These are phyloP conservation scores for Onychostoma macrolepis DNA, from an alignment of 2,113 vertebrate species.

Conservation along the genomic window DNA sequence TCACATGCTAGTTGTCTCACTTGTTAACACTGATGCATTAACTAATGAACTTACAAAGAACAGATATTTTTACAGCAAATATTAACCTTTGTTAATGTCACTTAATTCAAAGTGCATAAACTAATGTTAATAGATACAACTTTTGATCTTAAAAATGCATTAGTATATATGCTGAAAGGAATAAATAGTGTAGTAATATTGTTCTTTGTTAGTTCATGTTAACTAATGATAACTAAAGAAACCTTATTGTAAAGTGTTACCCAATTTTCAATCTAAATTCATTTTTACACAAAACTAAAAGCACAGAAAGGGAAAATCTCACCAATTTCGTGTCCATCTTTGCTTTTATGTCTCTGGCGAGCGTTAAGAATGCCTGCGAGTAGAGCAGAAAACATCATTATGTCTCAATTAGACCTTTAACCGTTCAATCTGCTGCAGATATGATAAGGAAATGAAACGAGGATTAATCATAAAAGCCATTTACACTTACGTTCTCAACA, in stretches of 20 bases:
- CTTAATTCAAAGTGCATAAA: neutral
- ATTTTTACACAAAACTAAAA: neutral
- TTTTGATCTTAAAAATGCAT: neutral
- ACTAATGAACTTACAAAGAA: too few relatives aligned
- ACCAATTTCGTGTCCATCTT: constrained; percentile 99
- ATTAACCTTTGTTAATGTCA: neutral
- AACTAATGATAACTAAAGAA: neutral
- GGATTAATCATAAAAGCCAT: constrained; percentile 57
- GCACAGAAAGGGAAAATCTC: constrained; percentile 59
- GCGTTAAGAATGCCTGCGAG: constrained; percentile 92
- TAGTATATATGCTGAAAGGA: neutral
- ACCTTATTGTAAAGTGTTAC: neutral
- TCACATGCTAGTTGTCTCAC: too few relatives aligned
- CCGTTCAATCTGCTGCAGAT: neutral
- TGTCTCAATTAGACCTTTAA: neutral
- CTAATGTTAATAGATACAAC: neutral
- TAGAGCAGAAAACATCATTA: constrained; percentile 23
- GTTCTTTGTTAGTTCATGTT: neutral
- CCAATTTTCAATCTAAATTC: neutral
- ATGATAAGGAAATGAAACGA: neutral
- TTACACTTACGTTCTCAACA: constrained; percentile 95
- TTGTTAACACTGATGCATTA: too few relatives aligned
- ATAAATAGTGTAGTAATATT: neutral
- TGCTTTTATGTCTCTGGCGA: constrained; percentile 97
- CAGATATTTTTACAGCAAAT: too few relatives aligned